Conservation (phyloP, 2,888 invertebrate genomes). For the Drosophila nr. fundita region DNA sequence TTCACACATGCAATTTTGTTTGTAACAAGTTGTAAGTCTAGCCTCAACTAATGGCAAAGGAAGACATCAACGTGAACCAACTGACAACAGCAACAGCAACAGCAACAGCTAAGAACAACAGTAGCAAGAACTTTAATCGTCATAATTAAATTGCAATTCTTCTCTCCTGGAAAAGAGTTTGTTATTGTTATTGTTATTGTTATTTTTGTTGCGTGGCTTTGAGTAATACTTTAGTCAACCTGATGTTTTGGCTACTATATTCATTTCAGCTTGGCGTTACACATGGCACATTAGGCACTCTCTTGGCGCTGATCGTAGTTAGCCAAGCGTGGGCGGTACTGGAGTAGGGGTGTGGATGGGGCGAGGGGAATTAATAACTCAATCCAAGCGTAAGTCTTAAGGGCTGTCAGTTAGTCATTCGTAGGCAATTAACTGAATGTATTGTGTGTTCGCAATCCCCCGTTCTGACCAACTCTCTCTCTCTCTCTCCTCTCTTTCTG, state of each 20-base stretch:
- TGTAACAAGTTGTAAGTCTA: conserved; percentile 20
- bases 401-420: conserved; percentile 1
- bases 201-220: conserved; percentile 25
- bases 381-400: conserved; percentile 80
- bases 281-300: conserved; percentile 52
- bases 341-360: background rate
- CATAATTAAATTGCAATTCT: conserved; percentile 80
- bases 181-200: background rate
- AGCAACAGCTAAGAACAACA: conserved; percentile 6
- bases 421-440: conserved; percentile 14
- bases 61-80: background rate
- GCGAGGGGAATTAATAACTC: conserved; percentile 75
- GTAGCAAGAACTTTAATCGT: conserved; percentile 45
- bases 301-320: conserved; percentile 29
- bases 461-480: background rate
- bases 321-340: conserved; percentile 46
- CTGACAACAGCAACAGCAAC: conserved; percentile 5
- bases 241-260: conserved; percentile 59
- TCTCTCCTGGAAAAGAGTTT: conserved; percentile 65
- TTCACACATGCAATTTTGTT: conserved; percentile 26
- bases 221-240: conserved; percentile 33
- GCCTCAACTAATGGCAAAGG: background rate
- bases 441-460: conserved; percentile 6
- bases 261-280: conserved; percentile 57
- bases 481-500: background rate